Conservation (phyloP, 2,113 vertebrate species). For the Phodopus roborovskii region DNA sequence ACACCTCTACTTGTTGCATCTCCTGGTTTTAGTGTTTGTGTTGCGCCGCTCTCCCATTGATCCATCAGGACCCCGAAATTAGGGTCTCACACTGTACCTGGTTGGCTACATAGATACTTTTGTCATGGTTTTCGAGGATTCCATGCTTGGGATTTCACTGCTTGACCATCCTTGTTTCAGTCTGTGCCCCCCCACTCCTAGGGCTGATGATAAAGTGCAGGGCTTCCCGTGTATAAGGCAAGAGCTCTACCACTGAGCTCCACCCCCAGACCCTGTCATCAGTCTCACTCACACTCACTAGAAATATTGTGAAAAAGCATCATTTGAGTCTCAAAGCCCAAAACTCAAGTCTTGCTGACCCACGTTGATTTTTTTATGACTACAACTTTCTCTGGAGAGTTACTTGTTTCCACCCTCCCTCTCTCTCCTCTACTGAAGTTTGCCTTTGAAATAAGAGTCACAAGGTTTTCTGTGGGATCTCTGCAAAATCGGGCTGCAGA, state of each 20-base stretch:
- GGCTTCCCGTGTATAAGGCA: not conserved
- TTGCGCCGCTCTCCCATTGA: too few relatives aligned
- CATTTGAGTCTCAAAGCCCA: not conserved
- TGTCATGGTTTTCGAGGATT: not conserved
- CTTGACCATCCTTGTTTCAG: not conserved
- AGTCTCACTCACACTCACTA: not conserved
- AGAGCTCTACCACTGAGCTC: not conserved
- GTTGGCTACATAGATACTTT: not conserved
- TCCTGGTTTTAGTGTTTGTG: too few relatives aligned
- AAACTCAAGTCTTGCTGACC: not conserved
- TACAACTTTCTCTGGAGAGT: not conserved
- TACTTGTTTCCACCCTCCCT: not conserved
- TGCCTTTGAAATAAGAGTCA: conserved; percentile 29
- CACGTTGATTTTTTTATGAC: not conserved
- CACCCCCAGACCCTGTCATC: not conserved
- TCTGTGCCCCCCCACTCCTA: not conserved
- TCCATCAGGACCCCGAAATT: too few relatives aligned
- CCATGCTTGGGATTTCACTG: not conserved
- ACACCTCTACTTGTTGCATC: too few relatives aligned
- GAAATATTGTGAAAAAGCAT: not conserved
- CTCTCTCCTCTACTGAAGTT: not conserved
- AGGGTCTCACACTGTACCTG: too few relatives aligned
- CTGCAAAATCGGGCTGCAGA: not conserved
- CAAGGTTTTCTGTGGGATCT: not conserved
- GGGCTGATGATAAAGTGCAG: not conserved